Percentiles rank a stretch among this genome's conserved stretches.
Evolutionary conservation across 1,140 invertebrate species (phyloP).

Genomic region (Maconellicoccus hirsutus): DNA sequence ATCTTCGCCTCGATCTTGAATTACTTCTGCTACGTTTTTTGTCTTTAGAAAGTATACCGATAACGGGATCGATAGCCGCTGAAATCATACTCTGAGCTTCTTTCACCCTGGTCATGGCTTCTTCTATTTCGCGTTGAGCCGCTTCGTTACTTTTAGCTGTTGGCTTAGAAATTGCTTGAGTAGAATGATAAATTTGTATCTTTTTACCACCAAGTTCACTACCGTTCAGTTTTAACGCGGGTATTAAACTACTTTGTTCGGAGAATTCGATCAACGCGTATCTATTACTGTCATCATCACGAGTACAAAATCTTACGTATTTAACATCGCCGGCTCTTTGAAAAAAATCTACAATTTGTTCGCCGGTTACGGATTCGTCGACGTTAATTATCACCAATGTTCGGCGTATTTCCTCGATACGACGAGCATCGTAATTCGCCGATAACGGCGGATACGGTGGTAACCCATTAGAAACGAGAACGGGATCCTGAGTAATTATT

Average conservation of each 20-base stretch:
- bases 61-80: constrained; percentile 81
- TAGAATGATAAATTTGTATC: constrained; percentile 68
- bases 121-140: constrained; percentile 88
- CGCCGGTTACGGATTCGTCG: constrained; percentile 50
- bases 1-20: constrained; percentile 42
- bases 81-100: constrained; percentile 89
- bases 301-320: constrained; percentile 81
- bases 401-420: constrained; percentile 91
- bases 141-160: constrained; percentile 90
- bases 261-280: constrained; percentile 89
- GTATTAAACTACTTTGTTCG: constrained; percentile 76
- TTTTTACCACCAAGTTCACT: constrained; percentile 50
- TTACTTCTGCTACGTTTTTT: constrained; percentile 49
- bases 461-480: constrained; percentile 66
- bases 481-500: constrained; percentile 84
- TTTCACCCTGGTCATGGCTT: constrained; percentile 91
- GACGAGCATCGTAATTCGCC: constrained; percentile 72
- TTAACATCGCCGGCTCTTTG: constrained; percentile 82
- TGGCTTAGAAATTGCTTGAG: constrained; percentile 80
- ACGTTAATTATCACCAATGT: constrained; percentile 75
- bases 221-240: constrained; percentile 79
- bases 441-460: constrained; percentile 88
- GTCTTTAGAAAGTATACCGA: constrained; percentile 70
- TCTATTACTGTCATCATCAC: constrained; percentile 56
- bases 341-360: constrained; percentile 78